A percentile compares a stretch with the other conserved stretches of the same genome.
These are phyloP conservation scores for Sus scrofa DNA, from an alignment of 2,113 vertebrate genomes.

Conservation along the genomic window DNA sequence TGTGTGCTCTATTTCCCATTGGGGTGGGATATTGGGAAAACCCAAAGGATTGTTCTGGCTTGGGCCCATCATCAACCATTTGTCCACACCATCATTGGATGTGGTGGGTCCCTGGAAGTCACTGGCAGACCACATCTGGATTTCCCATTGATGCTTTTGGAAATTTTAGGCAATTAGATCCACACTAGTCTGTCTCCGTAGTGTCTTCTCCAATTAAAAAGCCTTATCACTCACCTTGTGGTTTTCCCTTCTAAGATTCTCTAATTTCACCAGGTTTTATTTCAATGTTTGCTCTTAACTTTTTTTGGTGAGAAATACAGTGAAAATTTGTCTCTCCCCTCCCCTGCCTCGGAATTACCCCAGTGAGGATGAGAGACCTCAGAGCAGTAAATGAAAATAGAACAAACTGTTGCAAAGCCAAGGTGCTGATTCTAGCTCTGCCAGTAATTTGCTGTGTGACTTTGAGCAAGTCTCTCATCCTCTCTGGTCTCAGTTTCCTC, in stretches of 20 bases:
- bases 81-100: fast-evolving
- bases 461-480: background rate
- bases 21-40: background rate
- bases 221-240: background rate
- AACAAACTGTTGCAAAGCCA: background rate
- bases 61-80: background rate
- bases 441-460: background rate
- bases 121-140: background rate
- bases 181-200: background rate
- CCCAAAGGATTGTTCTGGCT: background rate
- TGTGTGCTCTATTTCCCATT: background rate
- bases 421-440: background rate
- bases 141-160: background rate
- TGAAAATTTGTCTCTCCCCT: background rate
- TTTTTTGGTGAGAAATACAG: constrained; percentile 25
- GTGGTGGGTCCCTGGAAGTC: background rate
- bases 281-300: constrained; percentile 11
- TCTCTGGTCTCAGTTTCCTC: background rate
- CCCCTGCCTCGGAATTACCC: background rate
- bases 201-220: background rate
- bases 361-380: background rate
- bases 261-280: background rate
- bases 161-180: background rate
- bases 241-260: background rate
- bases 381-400: background rate